A percentile compares a stretch with the other conserved stretches of the same genome.
Evolutionary conservation across 2,113 vertebrate genomes (phyloP).

Genomic region (Salvelinus fontinalis): DNA sequence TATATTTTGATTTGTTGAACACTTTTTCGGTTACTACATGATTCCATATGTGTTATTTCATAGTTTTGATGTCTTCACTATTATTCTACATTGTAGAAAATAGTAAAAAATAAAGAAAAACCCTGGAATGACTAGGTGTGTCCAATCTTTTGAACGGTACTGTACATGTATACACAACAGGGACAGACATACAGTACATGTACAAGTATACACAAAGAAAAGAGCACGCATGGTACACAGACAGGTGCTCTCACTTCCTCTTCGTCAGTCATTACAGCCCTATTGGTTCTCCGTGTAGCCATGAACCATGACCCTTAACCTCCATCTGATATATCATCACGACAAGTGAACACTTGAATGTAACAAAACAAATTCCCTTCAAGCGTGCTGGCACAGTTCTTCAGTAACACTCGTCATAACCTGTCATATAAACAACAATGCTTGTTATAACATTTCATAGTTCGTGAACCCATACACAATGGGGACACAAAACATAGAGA

Average conservation of each 20-base stretch:
- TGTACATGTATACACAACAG: constrained; percentile 60
- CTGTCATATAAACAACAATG: neutral
- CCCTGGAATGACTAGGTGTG: too few species aligned
- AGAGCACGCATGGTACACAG: constrained; percentile 61
- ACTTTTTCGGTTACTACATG: too few species aligned
- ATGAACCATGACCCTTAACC: constrained; percentile 49
- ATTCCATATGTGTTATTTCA: too few species aligned
- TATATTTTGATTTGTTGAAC: too few species aligned
- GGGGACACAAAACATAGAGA: neutral
- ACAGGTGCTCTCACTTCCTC: constrained; percentile 59
- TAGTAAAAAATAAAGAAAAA: too few species aligned
- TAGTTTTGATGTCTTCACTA: too few species aligned
- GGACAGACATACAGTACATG: constrained; percentile 59
- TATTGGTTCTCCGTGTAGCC: constrained; percentile 43
- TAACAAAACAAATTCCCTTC: constrained; percentile 28
- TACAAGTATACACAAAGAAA: constrained; percentile 71
- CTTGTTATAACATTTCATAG: neutral
- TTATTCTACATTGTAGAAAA: too few species aligned
- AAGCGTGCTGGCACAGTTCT: constrained; percentile 51
- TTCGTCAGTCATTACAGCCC: constrained; percentile 65
- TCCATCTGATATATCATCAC: constrained; percentile 50
- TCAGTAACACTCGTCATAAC: constrained; percentile 23
- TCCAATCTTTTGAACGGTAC: too few species aligned
- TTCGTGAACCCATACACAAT: neutral
- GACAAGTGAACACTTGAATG: constrained; percentile 58